Conservation (phyloP, 2,888 invertebrate genomes). For the Ophioninae sp. region DNA sequence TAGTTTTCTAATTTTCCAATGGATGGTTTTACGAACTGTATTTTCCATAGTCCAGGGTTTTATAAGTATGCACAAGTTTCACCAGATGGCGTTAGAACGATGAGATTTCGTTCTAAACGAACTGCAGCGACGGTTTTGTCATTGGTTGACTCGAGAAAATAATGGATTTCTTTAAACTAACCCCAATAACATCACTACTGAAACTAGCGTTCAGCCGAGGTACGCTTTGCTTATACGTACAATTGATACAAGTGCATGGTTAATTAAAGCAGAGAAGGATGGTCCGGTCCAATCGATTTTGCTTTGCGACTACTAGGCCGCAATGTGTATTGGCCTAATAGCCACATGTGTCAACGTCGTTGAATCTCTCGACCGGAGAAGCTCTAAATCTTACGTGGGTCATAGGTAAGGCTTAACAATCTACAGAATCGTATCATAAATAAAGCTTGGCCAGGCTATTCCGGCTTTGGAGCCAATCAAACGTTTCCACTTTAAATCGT, state of each 20-base stretch:
- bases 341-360: constrained; percentile 13
- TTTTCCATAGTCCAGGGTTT: too few relatives aligned
- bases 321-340: not conserved
- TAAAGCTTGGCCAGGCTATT: not conserved
- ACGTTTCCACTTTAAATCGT: not conserved
- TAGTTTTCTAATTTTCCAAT: too few relatives aligned
- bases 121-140: too few relatives aligned
- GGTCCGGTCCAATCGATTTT: constrained; percentile 42
- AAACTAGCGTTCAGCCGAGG: constrained; percentile 29
- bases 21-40: too few relatives aligned
- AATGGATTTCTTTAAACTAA: too few relatives aligned
- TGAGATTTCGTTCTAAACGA: too few relatives aligned
- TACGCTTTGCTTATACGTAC: constrained; percentile 10
- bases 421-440: not conserved
- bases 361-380: constrained; percentile 23
- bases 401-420: not conserved
- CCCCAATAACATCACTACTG: not conserved
- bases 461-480: not conserved
- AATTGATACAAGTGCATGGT: constrained; percentile 32
- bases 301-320: constrained; percentile 29
- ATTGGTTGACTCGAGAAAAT: too few relatives aligned
- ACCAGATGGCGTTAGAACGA: too few relatives aligned
- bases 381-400: not conserved
- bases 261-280: constrained; percentile 38
- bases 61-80: too few relatives aligned